These are phyloP conservation scores for Eumacrocentrus americanus DNA, from an alignment of 2,888 invertebrate species.

Conservation along the genomic window DNA sequence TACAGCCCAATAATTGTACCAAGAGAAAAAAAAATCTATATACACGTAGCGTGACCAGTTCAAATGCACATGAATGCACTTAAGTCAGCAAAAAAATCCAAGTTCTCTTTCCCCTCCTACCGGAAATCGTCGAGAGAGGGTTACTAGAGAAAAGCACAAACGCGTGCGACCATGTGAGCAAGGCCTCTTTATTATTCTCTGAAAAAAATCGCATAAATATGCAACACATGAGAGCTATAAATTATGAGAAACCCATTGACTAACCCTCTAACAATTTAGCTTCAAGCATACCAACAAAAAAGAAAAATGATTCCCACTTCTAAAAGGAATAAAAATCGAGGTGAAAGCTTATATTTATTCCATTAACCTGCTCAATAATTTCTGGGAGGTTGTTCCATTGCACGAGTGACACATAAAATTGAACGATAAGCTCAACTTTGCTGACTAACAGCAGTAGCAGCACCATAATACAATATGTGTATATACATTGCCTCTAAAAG, in stretches of 20 bases:
- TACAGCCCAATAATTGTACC: neutral
- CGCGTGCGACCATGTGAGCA: neutral
- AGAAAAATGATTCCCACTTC: too few relatives aligned
- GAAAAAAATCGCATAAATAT: neutral
- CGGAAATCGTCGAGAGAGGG: slow-evolving; percentile 9
- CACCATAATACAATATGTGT: neutral
- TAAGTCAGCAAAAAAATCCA: slow-evolving; percentile 1
- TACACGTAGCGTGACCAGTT: slow-evolving; percentile 5
- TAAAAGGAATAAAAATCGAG: neutral
- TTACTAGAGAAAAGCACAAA: neutral
- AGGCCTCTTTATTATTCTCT: neutral
- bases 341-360: neutral
- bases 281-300: too few relatives aligned
- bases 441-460: too few relatives aligned
- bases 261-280: neutral
- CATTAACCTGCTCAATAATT: neutral
- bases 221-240: neutral
- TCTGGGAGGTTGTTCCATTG: neutral
- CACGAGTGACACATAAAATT: neutral
- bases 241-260: neutral
- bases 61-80: neutral
- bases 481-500: neutral
- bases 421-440: neutral
- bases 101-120: neutral
- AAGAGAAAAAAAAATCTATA: neutral